Percentiles rank a stretch among this genome's conserved stretches.
phyloP scores from a whole-genome alignment of 2,888 invertebrate genomes.

The Metalampra italica region DNA sequence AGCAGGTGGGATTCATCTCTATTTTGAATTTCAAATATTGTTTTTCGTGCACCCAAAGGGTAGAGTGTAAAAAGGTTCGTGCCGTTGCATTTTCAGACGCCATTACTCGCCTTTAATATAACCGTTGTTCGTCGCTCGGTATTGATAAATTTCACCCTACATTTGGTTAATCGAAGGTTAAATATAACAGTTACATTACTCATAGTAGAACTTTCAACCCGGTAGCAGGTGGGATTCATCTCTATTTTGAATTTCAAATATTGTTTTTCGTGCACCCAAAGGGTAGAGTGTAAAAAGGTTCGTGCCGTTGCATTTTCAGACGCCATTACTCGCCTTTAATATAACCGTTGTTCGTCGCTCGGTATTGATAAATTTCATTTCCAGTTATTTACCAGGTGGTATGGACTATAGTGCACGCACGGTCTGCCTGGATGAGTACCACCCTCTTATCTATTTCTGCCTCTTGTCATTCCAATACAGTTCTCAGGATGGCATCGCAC shows the following conservation, averaged over 20 bases:
- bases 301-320: background rate
- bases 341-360: conserved; percentile 1
- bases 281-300: background rate
- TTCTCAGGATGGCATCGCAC: too few relatives aligned
- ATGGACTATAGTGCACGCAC: too few relatives aligned
- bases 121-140: background rate
- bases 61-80: background rate
- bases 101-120: background rate
- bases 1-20: background rate
- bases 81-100: background rate
- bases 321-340: background rate
- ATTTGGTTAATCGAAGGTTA: conserved; percentile 70
- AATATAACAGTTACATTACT: conserved; percentile 47
- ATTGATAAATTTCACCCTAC: conserved; percentile 15
- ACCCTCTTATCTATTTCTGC: too few relatives aligned
- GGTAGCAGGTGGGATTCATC: conserved; percentile 1
- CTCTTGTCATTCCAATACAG: too few relatives aligned
- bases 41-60: background rate
- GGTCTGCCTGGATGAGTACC: too few relatives aligned
- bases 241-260: background rate
- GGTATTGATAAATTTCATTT: background rate
- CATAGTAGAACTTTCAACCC: conserved; percentile 20
- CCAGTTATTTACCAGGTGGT: too few relatives aligned
- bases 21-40: background rate
- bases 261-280: background rate